phyloP scores from a whole-genome alignment of 37 sponge, comb jelly and placozoan genomes.

The Haliclona indistincta region DNA sequence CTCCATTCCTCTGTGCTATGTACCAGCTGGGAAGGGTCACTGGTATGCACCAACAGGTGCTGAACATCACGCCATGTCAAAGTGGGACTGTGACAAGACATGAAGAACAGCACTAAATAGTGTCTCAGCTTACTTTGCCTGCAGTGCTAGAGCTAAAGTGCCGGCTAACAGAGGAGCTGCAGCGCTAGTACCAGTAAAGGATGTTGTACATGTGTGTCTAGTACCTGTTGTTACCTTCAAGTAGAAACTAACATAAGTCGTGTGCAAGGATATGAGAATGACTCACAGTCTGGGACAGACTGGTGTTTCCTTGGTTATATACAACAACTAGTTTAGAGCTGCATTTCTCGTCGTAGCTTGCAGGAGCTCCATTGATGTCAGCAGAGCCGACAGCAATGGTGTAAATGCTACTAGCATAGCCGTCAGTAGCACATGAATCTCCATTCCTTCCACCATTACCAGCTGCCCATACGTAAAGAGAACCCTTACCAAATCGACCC shows the following conservation, averaged over 20 bases:
- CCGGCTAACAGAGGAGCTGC: conserved; percentile 59
- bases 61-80: conserved; percentile 97
- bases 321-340: conserved; percentile 79
- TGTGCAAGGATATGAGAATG: not conserved
- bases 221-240: conserved; percentile 38
- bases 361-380: conserved; percentile 49
- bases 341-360: conserved; percentile 92
- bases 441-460: conserved; percentile 87
- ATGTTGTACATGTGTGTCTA: conserved; percentile 25
- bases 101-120: not conserved
- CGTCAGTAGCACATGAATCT: conserved; percentile 91
- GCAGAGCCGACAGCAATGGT: conserved; percentile 89
- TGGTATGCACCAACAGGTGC: conserved; percentile 84
- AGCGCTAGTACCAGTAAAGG: conserved; percentile 74
- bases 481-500: conserved; percentile 86
- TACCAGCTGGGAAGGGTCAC: conserved; percentile 24
- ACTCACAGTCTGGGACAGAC: not conserved
- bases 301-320: conserved; percentile 38
- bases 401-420: conserved; percentile 87
- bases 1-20: conserved; percentile 44
- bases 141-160: conserved; percentile 73
- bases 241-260: not conserved
- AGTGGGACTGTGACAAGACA: conserved; percentile 51
- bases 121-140: conserved; percentile 70
- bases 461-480: conserved; percentile 94